phyloP scores from a whole-genome alignment of 2,888 invertebrate genomes.

The Elaeidobius kamerunicus region DNA sequence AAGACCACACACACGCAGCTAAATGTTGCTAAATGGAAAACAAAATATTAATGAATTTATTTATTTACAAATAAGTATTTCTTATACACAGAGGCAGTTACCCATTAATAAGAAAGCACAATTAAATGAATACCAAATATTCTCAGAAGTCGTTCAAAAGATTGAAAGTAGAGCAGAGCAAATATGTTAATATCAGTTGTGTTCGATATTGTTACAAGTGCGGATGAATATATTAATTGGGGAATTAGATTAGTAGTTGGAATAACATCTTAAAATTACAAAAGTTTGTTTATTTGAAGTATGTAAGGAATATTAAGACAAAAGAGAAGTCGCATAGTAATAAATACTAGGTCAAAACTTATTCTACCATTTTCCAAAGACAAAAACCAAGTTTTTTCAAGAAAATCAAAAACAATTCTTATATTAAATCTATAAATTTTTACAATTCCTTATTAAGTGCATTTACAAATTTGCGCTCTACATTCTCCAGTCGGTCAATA shows the following conservation, averaged over 20 bases:
- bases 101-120: background rate
- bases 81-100: no score
- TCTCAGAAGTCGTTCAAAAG: background rate
- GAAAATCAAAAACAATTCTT: no score
- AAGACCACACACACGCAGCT: no score
- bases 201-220: background rate
- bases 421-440: background rate
- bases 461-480: background rate
- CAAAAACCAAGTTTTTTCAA: no score
- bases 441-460: no score
- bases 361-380: background rate
- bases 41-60: background rate
- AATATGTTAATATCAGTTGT: background rate
- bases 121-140: no score
- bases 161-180: background rate
- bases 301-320: background rate
- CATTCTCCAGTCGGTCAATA: background rate
- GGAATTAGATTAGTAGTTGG: background rate
- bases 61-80: background rate
- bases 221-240: no score
- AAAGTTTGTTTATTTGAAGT: background rate
- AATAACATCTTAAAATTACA: background rate
- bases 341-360: background rate
- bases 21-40: no score
- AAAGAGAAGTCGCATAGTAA: background rate